Evolutionary conservation across 2,113 vertebrate species (phyloP).

Genomic region (Cephalopholis sonnerati): DNA sequence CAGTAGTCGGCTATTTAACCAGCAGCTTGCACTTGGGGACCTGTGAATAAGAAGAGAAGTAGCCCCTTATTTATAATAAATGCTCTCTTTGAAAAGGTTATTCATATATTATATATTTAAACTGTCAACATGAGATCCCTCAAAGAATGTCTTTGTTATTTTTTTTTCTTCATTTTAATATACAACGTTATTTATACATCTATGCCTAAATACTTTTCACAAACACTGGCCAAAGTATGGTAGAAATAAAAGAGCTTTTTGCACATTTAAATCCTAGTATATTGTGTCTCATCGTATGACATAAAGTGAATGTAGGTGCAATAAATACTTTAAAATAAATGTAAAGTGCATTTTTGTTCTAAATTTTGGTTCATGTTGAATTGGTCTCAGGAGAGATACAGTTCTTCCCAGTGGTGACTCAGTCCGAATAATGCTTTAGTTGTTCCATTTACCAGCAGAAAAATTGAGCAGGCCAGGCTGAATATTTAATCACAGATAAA

Average conservation of each 20-base stretch:
- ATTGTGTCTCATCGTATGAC: background rate
- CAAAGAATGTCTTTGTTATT: background rate
- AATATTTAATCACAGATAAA: conserved; percentile 29
- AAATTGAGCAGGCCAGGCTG: background rate
- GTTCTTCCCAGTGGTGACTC: background rate
- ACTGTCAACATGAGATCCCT: background rate
- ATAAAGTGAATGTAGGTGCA: background rate
- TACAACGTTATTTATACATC: background rate
- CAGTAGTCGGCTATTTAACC: background rate
- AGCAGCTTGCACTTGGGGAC: background rate
- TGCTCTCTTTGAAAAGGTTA: conserved; percentile 10
- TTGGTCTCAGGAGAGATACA: background rate
- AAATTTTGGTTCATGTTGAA: background rate
- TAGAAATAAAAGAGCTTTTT: background rate
- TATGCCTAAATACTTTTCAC: background rate
- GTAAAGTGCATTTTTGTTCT: background rate
- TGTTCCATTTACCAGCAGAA: conserved; percentile 6
- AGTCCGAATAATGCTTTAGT: background rate
- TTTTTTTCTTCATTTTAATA: background rate
- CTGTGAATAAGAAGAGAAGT: background rate
- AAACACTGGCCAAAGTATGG: background rate
- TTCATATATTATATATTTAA: background rate
- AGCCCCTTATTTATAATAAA: background rate
- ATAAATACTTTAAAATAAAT: background rate
- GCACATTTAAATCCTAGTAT: background rate